Percentiles rank a stretch among this genome's conserved stretches.
Evolutionary conservation across 2,888 invertebrate species (phyloP).

Genomic region (Drosophila subsilvestris): DNA sequence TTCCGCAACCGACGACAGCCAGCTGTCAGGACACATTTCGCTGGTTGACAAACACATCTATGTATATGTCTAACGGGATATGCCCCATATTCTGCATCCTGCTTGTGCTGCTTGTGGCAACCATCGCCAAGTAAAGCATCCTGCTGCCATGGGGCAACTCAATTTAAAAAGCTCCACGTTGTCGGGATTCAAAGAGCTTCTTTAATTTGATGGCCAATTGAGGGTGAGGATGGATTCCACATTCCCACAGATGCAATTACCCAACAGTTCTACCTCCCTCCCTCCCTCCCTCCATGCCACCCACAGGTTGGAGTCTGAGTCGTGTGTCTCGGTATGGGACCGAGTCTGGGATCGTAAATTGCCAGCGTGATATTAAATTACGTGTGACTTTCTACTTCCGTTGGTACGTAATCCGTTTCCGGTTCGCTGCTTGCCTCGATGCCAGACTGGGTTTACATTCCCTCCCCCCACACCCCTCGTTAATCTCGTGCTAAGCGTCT

Average conservation of each 20-base stretch:
- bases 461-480: no score
- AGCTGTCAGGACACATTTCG: slow-evolving; percentile 39
- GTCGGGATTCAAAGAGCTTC: slow-evolving; percentile 2
- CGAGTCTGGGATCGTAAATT: slow-evolving; percentile 68
- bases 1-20: slow-evolving; percentile 35
- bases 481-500: slow-evolving; percentile 77
- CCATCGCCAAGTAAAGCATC: background rate
- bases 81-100: no score
- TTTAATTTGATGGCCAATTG: slow-evolving; percentile 34
- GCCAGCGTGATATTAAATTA: slow-evolving; percentile 79
- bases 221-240: background rate
- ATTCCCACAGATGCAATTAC: slow-evolving; percentile 35
- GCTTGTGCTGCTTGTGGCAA: no score
- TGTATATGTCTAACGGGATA: slow-evolving; percentile 13
- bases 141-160: slow-evolving; percentile 12
- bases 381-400: slow-evolving; percentile 78
- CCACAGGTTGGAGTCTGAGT: slow-evolving; percentile 17
- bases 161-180: slow-evolving; percentile 5
- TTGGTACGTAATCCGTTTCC: slow-evolving; percentile 79
- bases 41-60: slow-evolving; percentile 28
- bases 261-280: slow-evolving; percentile 9
- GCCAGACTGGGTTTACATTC: slow-evolving; percentile 69
- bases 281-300: background rate
- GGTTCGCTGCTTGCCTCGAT: slow-evolving; percentile 66
- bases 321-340: slow-evolving; percentile 19